Evolutionary conservation across 2,888 invertebrate species (phyloP), one percentile per base, ranked within the genome.

Genomic region (Nomada fucata): DNA sequence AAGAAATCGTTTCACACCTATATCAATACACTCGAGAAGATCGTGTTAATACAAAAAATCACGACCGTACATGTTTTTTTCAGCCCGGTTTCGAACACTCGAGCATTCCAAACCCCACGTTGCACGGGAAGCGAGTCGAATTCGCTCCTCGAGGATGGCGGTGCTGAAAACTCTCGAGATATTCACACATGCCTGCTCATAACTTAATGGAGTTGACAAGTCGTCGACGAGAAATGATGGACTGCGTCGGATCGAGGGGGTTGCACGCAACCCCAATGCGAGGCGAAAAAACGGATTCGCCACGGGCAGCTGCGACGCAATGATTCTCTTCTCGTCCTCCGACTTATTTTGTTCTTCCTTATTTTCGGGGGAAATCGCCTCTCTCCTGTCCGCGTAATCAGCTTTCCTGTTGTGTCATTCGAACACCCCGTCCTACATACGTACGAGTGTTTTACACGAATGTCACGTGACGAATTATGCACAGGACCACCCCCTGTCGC

Each of bases 291-390:
- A 87, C 83, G 85, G 87, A 93, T 93, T 93, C 90, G 93, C 89
- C 81, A 93, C 92, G 93, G 93, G 89, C 93, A 93, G 93, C 93
- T 93, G 93, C 82, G 83, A 79, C 84, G 76, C 82, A 75, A 82
- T 13, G 57, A 20, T 20, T 23, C 79, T 83, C 76, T 68, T 77
- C 84, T 82, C 81, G 73, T 76, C 80, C 79, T 74, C 78, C n/a
- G 69, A 20, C 68, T 82, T 79, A 61, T 82, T 79, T 82, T 80
- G 79, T 63, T 81, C 61, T 75, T 75, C 74, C 73, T 75, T 78
- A 83, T 71, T 80, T 83, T 81, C 71, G 29, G 65, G 79, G 79
- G 75, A 78, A 71, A 84, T 83, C 82, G 47, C 75, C 77, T 57
- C 79, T 60, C 75, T 55, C 65, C 55, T 57, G 82, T 61, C 57